These are phyloP conservation scores for Champsocephalus gunnari DNA, from an alignment of 2,797 vertebrate species.

Conservation along the genomic window DNA sequence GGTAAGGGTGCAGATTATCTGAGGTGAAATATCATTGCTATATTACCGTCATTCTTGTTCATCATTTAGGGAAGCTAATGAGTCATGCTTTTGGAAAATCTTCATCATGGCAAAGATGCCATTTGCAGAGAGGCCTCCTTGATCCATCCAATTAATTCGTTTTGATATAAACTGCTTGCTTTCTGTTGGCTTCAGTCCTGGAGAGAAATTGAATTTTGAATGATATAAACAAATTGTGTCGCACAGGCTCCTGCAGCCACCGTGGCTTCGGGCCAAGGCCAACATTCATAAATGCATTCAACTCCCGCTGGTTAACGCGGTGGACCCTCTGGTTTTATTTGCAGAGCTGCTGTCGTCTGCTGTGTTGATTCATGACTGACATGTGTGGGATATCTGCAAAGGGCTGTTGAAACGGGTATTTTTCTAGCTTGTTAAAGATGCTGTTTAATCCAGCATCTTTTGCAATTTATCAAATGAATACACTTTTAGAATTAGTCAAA, in stretches of 20 bases:
- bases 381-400: constrained; percentile 36
- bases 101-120: constrained; percentile 64
- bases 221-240: constrained; percentile 82
- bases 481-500: neutral
- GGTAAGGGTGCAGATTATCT: neutral
- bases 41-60: constrained; percentile 45
- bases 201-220: constrained; percentile 86
- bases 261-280: constrained; percentile 65
- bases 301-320: constrained; percentile 62
- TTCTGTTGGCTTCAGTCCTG: constrained; percentile 82
- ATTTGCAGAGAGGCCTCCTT: constrained; percentile 70
- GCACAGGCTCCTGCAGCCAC: constrained; percentile 60
- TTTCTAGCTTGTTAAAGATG: constrained; percentile 22
- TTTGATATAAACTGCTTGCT: constrained; percentile 82
- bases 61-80: constrained; percentile 65
- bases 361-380: constrained; percentile 44
- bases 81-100: constrained; percentile 67
- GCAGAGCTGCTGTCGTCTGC: constrained; percentile 58
- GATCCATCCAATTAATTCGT: constrained; percentile 83
- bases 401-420: neutral
- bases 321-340: constrained; percentile 52
- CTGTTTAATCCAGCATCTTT: constrained; percentile 25
- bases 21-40: constrained; percentile 40
- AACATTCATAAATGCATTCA: constrained; percentile 53
- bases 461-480: constrained; percentile 22